A percentile compares a stretch with the other conserved stretches of the same genome.
Conservation (phyloP, 2,797 vertebrate species). For the Cephalopachus bancanus region DNA sequence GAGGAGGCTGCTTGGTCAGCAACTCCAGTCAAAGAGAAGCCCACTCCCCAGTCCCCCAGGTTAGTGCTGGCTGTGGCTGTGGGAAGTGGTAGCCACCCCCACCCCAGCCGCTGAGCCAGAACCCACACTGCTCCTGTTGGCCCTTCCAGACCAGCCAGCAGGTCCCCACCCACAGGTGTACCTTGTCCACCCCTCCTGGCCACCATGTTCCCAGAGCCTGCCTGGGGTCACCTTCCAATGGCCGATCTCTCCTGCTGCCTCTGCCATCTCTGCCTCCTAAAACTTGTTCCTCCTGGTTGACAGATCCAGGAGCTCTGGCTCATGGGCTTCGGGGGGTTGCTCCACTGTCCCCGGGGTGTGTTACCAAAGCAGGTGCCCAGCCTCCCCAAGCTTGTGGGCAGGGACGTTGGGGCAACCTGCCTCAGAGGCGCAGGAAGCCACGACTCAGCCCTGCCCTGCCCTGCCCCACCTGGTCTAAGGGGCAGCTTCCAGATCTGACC, state of each 20-base stretch:
- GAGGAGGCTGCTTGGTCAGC: neutral
- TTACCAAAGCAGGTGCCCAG: too few species aligned
- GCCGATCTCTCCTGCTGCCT: neutral
- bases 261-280: too few species aligned
- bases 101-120: too few species aligned
- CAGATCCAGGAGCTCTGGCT: too few species aligned
- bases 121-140: too few species aligned
- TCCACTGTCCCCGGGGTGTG: too few species aligned
- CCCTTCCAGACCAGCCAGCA: neutral
- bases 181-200: neutral
- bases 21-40: neutral
- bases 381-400: too few species aligned
- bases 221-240: neutral
- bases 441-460: fast-evolving
- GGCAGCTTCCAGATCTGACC: fast-evolving
- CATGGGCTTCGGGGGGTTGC: too few species aligned
- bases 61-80: neutral
- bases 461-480: fast-evolving
- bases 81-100: fast-evolving
- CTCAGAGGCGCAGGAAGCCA: neutral
- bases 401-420: too few species aligned
- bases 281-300: neutral
- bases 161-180: fast-evolving
- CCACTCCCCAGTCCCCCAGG: fast-evolving
- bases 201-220: neutral